Evolutionary conservation across 2,113 vertebrate species (phyloP).

Genomic region (Barbus barbus): DNA sequence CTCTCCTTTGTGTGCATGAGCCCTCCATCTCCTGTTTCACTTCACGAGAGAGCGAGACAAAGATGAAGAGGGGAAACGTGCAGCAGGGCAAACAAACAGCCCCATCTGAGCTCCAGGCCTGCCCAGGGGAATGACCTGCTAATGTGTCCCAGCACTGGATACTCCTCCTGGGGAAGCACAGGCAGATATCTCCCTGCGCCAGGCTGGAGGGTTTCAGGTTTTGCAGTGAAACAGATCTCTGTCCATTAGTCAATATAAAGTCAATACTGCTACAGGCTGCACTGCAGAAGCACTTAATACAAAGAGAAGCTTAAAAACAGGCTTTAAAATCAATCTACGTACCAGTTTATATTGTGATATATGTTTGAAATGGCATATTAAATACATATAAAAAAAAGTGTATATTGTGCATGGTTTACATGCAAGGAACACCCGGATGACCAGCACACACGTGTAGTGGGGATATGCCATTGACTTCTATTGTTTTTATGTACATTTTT

Average conservation of each 20-base stretch:
- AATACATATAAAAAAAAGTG: no score
- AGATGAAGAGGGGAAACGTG: background rate
- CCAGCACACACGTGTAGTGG: no score
- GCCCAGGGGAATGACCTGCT: constrained; percentile 31
- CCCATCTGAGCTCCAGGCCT: constrained; percentile 22
- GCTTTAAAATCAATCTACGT: background rate
- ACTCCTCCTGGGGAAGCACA: constrained; percentile 18
- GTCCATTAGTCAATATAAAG: constrained; percentile 26
- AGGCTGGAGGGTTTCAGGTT: constrained; percentile 31
- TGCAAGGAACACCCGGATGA: no score
- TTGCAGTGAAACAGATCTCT: constrained; percentile 27
- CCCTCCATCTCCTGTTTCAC: constrained; percentile 35
- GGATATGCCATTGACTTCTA: no score
- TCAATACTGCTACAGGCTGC: constrained; percentile 9
- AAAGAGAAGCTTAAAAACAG: background rate
- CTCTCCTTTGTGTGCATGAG: background rate
- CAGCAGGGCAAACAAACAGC: constrained; percentile 38
- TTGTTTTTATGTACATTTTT: no score
- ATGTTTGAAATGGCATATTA: background rate
- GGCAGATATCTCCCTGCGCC: background rate
- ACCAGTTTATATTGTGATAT: background rate
- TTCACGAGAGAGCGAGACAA: constrained; percentile 3
- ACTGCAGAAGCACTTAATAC: background rate
- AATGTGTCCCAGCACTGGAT: constrained; percentile 45
- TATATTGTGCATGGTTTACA: no score